Evolutionary conservation across 2,797 vertebrate species (phyloP).

Genomic region (Oryzias dopingdopingensis): DNA sequence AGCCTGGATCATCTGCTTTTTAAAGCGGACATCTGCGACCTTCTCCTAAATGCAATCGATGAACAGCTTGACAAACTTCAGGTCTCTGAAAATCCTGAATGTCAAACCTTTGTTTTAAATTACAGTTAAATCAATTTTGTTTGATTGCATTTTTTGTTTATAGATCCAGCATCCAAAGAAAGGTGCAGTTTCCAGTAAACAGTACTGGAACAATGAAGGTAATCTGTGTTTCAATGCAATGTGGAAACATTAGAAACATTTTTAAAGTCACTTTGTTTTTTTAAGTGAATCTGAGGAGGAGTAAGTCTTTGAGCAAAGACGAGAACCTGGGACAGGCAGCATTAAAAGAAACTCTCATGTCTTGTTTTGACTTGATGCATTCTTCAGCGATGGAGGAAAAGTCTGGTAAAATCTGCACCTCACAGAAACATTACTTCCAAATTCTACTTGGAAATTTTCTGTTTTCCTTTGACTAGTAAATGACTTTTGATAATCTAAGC

Average conservation of each 20-base stretch:
- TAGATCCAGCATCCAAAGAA: slow-evolving; percentile 52
- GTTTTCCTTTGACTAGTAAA: too few relatives aligned
- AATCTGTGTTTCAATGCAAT: slow-evolving; percentile 3
- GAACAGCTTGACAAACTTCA: slow-evolving; percentile 65
- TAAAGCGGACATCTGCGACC: slow-evolving; percentile 56
- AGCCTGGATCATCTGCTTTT: neutral
- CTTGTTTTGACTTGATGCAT: slow-evolving; percentile 42
- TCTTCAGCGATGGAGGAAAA: slow-evolving; percentile 12
- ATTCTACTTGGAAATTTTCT: too few relatives aligned
- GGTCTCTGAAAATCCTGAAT: slow-evolving; percentile 48
- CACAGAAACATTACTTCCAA: too few relatives aligned
- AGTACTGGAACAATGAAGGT: slow-evolving; percentile 49
- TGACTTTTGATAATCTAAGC: too few relatives aligned
- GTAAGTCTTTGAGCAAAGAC: slow-evolving; percentile 65
- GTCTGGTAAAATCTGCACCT: slow-evolving; percentile 41
- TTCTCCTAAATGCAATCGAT: slow-evolving; percentile 68
- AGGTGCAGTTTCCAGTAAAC: slow-evolving; percentile 12
- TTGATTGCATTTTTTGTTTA: neutral
- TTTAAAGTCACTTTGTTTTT: neutral
- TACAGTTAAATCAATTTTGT: neutral
- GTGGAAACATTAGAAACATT: neutral
- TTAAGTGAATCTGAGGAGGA: slow-evolving; percentile 52
- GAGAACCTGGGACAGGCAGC: slow-evolving; percentile 65
- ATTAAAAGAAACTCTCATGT: slow-evolving; percentile 51
- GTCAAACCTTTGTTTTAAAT: neutral